Conservation (phyloP, 1,140 invertebrate species). For the Temnothorax longispinosus region DNA sequence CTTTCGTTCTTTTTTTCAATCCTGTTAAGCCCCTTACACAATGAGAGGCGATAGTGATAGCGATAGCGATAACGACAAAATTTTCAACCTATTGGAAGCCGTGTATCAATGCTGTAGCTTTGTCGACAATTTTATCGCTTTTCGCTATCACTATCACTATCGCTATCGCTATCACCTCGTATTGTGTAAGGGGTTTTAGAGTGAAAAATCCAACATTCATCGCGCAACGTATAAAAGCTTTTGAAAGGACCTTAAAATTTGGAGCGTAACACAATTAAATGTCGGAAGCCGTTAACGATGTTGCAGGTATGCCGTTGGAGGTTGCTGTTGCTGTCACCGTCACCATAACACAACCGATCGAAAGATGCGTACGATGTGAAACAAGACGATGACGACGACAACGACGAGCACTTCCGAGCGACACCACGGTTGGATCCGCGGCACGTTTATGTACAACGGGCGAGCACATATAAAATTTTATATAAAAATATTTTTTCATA, state of each 20-base stretch:
- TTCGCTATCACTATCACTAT: no score
- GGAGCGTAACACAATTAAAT: constrained; percentile 37
- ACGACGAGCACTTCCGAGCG: constrained; percentile 18
- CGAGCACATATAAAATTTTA: constrained; percentile 83
- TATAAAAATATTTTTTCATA: constrained; percentile 84
- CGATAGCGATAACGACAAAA: no score
- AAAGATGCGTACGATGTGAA: constrained; percentile 15
- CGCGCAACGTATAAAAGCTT: constrained; percentile 27
- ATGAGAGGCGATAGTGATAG: no score
- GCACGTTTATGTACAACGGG: constrained; percentile 73
- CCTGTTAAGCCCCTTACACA: neutral
- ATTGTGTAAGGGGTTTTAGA: neutral
- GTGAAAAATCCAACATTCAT: constrained; percentile 43
- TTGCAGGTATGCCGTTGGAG: constrained; percentile 30
- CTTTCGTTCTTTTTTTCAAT: neutral
- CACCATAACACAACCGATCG: neutral
- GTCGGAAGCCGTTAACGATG: constrained; percentile 39
- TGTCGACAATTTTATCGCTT: no score
- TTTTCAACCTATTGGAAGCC: no score
- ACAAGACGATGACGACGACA: constrained; percentile 4
- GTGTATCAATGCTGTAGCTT: no score
- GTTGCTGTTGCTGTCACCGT: neutral
- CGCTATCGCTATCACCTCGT: no score
- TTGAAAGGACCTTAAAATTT: constrained; percentile 29
- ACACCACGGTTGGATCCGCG: constrained; percentile 17